A percentile compares a stretch with the other conserved stretches of the same genome.
phyloP scores from a whole-genome alignment of 2,113 vertebrate species.

The Zosterops pallidus region DNA sequence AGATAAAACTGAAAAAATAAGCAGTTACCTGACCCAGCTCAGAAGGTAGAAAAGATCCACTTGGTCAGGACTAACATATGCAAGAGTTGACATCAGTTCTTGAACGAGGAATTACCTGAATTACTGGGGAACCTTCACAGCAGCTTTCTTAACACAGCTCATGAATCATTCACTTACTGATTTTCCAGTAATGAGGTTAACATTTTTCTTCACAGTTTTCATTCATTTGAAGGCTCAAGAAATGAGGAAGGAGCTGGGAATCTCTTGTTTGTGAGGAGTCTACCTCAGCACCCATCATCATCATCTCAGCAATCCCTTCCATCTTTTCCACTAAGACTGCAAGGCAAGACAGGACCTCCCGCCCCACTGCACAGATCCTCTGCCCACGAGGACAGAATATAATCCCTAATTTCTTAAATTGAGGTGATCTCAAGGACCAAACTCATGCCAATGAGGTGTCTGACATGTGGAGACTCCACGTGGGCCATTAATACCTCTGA shows the following conservation, averaged over 20 bases:
- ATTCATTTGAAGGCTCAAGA: neutral
- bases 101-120: neutral
- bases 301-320: neutral
- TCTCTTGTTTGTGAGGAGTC: neutral
- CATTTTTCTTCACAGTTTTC: neutral
- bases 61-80: neutral
- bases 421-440: neutral
- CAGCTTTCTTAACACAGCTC: neutral
- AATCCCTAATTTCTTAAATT: neutral
- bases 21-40: neutral
- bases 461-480: neutral
- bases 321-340: neutral
- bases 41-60: neutral
- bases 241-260: neutral
- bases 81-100: neutral
- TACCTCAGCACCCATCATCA: neutral
- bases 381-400: neutral
- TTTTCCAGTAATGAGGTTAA: neutral
- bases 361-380: accelerated
- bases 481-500: neutral
- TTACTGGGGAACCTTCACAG: neutral
- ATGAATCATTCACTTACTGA: neutral
- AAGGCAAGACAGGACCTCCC: neutral
- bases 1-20: neutral
- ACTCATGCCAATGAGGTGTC: accelerated